phyloP scores from a whole-genome alignment of 2,113 vertebrate genomes.

The Hydrochoerus hydrochaeris region DNA sequence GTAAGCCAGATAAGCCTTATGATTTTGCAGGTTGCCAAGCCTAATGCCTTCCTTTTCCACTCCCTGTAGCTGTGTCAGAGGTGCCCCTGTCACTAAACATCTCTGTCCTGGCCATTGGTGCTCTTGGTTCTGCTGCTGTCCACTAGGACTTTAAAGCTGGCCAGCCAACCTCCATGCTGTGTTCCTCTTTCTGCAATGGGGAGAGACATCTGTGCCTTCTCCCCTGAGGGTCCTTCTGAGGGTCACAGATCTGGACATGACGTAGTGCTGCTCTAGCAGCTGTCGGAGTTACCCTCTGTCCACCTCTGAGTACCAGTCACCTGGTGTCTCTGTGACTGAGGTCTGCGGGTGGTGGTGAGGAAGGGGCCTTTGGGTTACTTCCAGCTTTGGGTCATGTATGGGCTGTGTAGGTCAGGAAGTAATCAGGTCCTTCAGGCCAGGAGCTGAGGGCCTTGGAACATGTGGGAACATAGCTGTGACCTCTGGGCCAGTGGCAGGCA shows the following conservation, averaged over 20 bases:
- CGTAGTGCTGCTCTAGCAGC: too few species aligned
- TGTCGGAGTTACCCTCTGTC: background rate
- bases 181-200: background rate
- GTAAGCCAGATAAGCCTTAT: background rate
- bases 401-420: background rate
- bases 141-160: accelerated
- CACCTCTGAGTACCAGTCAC: accelerated
- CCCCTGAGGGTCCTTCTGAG: background rate
- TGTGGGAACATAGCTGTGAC: accelerated
- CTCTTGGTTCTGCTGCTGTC: too few species aligned
- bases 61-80: too few species aligned
- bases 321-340: background rate
- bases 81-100: background rate
- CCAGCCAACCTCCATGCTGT: accelerated
- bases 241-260: background rate
- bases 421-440: too few species aligned
- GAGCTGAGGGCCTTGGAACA: background rate
- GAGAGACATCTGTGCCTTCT: background rate
- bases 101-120: accelerated
- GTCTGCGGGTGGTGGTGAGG: accelerated
- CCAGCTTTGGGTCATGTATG: background rate
- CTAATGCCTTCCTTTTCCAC: accelerated
- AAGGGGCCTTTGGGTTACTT: too few species aligned
- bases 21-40: too few species aligned
- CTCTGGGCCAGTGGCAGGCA: background rate